Percentiles rank a stretch among this genome's conserved stretches.
Evolutionary conservation across 92 coral and sea anemone genomes (phyloP).

Genomic region (Bergia puertoricense): DNA sequence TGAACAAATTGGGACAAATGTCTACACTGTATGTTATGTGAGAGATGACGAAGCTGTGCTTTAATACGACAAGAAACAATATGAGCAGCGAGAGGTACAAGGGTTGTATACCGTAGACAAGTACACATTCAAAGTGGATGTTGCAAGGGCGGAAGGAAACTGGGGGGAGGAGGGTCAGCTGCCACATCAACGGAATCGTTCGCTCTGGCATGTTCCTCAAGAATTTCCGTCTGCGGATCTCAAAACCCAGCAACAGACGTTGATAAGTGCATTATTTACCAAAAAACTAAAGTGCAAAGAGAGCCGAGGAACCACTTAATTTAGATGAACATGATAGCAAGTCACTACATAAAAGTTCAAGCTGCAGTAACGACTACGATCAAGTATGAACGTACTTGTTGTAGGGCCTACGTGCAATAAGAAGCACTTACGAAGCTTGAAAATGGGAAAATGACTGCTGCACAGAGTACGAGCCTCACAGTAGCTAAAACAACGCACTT

Average conservation of each 20-base stretch:
- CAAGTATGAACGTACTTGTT: too few species aligned
- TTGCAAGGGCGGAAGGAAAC: conserved; percentile 35
- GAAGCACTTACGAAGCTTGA: too few species aligned
- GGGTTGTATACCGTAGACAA: conserved; percentile 46
- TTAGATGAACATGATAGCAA: too few species aligned
- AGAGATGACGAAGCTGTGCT: conserved; percentile 34
- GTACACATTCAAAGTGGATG: conserved; percentile 26
- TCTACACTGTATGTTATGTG: conserved; percentile 29
- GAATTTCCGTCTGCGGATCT: conserved; percentile 14
- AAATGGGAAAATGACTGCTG: too few species aligned
- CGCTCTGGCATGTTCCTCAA: too few species aligned
- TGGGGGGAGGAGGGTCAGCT: neutral
- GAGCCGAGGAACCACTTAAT: too few species aligned
- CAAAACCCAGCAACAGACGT: conserved; percentile 24
- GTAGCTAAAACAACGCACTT: too few species aligned
- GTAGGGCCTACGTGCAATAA: too few species aligned
- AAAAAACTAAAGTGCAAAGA: conserved; percentile 4
- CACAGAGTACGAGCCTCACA: too few species aligned
- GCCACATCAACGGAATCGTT: too few species aligned
- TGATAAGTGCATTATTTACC: conserved; percentile 41
- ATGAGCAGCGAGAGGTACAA: conserved; percentile 36
- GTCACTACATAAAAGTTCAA: too few species aligned
- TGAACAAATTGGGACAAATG: conserved; percentile 23
- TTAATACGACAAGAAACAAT: conserved; percentile 39
- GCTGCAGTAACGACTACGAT: too few species aligned